Evolutionary conservation across 2,797 vertebrate genomes (phyloP).

Genomic region (Thunnus albacares): DNA sequence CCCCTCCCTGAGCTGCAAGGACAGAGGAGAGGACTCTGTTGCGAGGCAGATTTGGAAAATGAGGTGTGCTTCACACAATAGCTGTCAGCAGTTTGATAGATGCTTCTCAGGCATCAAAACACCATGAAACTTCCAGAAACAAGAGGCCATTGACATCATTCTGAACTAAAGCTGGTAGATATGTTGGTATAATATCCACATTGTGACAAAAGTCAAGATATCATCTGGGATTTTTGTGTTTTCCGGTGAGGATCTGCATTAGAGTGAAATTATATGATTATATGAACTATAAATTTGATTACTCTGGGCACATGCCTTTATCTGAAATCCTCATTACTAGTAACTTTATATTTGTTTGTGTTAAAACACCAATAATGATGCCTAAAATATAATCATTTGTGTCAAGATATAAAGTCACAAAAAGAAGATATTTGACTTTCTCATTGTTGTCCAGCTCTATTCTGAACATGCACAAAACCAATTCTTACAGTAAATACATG

Average conservation of each 20-base stretch:
- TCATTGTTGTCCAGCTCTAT: constrained; percentile 18
- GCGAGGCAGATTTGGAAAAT: constrained; percentile 82
- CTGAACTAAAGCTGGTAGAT: constrained; percentile 1
- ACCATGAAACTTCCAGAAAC: constrained; percentile 53
- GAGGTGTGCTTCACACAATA: constrained; percentile 78
- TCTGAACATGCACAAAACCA: not conserved
- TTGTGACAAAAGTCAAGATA: not conserved
- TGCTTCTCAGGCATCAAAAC: constrained; percentile 59
- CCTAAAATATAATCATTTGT: not conserved
- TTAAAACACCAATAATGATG: not conserved
- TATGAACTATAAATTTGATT: not conserved
- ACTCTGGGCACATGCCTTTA: not conserved
- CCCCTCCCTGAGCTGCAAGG: constrained; percentile 75
- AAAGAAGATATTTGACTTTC: not conserved
- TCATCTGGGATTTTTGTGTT: not conserved
- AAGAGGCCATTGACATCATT: constrained; percentile 18
- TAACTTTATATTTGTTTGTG: not conserved
- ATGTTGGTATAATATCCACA: not conserved
- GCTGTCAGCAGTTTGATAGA: constrained; percentile 76
- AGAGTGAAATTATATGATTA: not conserved
- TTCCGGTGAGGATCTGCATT: not conserved
- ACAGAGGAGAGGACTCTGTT: constrained; percentile 79
- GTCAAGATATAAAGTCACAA: not conserved
- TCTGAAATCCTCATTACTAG: not conserved
- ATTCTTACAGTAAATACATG: constrained; percentile 38